Conservation (phyloP, 2,888 invertebrate species). For the Apamea anceps region DNA sequence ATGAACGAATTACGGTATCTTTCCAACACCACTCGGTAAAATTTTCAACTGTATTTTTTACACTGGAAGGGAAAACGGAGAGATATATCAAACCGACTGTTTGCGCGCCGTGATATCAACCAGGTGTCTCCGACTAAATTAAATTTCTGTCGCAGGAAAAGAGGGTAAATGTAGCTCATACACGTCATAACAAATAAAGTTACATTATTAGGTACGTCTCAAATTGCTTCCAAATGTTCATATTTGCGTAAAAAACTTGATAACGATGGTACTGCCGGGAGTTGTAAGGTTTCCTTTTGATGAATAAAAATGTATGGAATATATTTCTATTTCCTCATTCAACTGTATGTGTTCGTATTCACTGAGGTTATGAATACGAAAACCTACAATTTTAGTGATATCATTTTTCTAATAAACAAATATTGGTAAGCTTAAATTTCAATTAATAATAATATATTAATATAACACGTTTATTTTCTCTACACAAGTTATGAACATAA, state of each 20-base stretch:
- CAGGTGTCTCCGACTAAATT: slow-evolving; percentile 70
- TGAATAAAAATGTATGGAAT: slow-evolving; percentile 12
- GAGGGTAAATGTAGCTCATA: slow-evolving; percentile 59
- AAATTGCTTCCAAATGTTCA: slow-evolving; percentile 47
- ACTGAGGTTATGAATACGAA: slow-evolving; percentile 8
- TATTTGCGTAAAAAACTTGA: slow-evolving; percentile 35
- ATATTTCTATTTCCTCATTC: slow-evolving; percentile 20
- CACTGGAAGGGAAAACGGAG: slow-evolving; percentile 26
- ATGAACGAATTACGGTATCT: slow-evolving; percentile 24
- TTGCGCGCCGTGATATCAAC: slow-evolving; percentile 64
- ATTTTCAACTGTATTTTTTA: slow-evolving; percentile 29
- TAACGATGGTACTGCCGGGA: slow-evolving; percentile 8
- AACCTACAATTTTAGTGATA: slow-evolving; percentile 1
- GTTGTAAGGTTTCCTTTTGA: slow-evolving; percentile 19
- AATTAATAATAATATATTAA: not conserved
- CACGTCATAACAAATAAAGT: slow-evolving; percentile 47
- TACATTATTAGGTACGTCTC: slow-evolving; percentile 42
- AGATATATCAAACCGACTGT: slow-evolving; percentile 51
- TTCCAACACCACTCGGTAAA: slow-evolving; percentile 14
- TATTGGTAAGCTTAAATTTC: not conserved
- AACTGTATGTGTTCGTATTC: slow-evolving; percentile 14
- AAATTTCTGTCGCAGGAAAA: slow-evolving; percentile 68
- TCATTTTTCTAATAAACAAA: not conserved
- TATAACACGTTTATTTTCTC: too few relatives aligned
- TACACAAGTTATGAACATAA: too few relatives aligned